Evolutionary conservation across 2,888 invertebrate genomes (phyloP), one percentile per base, ranked within the genome.

Genomic region (Balanococcus diminutus): DNA sequence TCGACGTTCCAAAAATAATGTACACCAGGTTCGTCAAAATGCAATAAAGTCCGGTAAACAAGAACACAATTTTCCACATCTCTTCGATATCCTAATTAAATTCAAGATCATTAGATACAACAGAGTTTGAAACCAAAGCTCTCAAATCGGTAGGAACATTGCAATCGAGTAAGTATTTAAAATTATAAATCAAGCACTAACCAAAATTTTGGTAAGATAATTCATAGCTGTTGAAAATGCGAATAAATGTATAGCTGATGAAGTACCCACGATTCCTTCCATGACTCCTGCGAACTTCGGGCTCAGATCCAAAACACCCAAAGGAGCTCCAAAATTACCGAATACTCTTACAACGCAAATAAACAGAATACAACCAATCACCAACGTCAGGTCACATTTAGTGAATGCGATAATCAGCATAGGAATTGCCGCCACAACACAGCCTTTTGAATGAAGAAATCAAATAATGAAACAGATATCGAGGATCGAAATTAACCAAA

Each of bases 241-340:
- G 14, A 82, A 28, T 0, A 51, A 16, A 4, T 51, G 14, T 0
- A 82, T 9, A 1, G 22, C 22, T 28, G 22, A 25, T 8, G 11
- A 3, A 1, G 82, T 51, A 0, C 82, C 82, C 2, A n/a, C 9
- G 25, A 82, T 8, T 9, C 82, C 82, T 82, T 82, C n/a, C 16
- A 82, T 6, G 11, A 82, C 51, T 82, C 82, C 82, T 82, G 28
- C 1, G 28, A 82, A 82, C 22, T 51, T 82, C 6, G 82, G 82
- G 28, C 82, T 82, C 82, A 82, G 11, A n/a, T 82, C 82, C 28
- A 82, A n/a, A 28, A 51, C n/a, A 25, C 5, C 51, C 31, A 51
- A 19, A 28, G 22, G 2, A 14, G n/a, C 28, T 42, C 82, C 82
- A 16, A 25, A 51, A 2, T 0, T 22, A 16, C 28, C n/a, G 28